Percentiles rank a stretch among this genome's conserved stretches.
Evolutionary conservation across 2,797 vertebrate species (phyloP).

Genomic region (Esox masquinongy): DNA sequence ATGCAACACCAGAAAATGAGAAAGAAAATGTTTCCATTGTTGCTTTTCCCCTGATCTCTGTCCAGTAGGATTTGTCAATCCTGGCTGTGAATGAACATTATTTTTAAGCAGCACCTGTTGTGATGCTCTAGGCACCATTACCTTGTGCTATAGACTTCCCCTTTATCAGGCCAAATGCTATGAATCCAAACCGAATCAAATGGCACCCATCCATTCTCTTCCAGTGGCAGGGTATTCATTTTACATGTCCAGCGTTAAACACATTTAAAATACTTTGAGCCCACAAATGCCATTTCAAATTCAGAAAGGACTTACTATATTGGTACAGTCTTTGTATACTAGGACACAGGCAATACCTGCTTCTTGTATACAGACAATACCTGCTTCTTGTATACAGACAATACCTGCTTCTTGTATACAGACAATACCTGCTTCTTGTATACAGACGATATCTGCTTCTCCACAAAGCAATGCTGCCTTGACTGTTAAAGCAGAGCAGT

Average conservation of each 20-base stretch:
- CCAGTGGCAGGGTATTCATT: constrained; percentile 42
- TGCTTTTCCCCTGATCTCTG: constrained; percentile 42
- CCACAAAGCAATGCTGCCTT: no score
- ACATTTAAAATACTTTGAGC: background rate
- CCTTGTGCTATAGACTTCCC: constrained; percentile 4
- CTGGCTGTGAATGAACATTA: constrained; percentile 49
- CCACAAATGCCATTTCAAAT: background rate
- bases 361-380: no score
- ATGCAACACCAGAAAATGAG: constrained; percentile 34
- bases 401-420: no score
- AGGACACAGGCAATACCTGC: no score
- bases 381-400: no score
- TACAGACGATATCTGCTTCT: no score
- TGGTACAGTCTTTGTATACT: no score
- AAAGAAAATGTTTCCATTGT: constrained; percentile 23
- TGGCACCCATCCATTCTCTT: constrained; percentile 33
- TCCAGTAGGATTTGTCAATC: constrained; percentile 50
- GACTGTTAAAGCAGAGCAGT: no score
- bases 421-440: no score
- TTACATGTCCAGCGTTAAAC: constrained; percentile 26
- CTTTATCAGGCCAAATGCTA: constrained; percentile 49
- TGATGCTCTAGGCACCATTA: constrained; percentile 50
- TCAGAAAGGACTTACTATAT: no score
- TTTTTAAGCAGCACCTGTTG: constrained; percentile 43
- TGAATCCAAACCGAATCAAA: constrained; percentile 36